phyloP scores from a whole-genome alignment of 1,140 invertebrate species.

The Brachionus manjavacas region DNA sequence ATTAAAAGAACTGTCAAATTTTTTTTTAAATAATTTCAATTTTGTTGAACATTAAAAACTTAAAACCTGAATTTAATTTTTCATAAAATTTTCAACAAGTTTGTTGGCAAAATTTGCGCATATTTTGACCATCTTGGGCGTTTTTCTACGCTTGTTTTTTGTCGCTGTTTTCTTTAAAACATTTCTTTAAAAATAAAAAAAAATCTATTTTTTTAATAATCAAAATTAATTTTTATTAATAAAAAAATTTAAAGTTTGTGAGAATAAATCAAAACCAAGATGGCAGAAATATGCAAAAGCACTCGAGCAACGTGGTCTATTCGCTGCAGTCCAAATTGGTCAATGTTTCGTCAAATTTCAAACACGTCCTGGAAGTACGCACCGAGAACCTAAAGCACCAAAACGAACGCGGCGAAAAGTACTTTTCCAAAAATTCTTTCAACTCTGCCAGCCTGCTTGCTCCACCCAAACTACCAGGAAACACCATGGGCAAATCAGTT shows the following conservation, averaged over 20 bases:
- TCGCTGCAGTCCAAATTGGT: slow-evolving; percentile 86
- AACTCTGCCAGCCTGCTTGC: not conserved
- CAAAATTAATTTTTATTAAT: no score
- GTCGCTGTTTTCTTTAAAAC: no score
- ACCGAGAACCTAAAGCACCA: slow-evolving; percentile 60
- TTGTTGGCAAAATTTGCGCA: no score
- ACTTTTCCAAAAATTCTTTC: slow-evolving; percentile 37
- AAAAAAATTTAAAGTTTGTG: slow-evolving; percentile 49
- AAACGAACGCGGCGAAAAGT: slow-evolving; percentile 26
- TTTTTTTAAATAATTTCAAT: no score
- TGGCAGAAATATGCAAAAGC: slow-evolving; percentile 78
- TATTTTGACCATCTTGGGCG: no score
- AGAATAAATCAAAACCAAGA: slow-evolving; percentile 57
- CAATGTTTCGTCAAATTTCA: slow-evolving; percentile 92
- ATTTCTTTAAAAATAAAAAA: no score
- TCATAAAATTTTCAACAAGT: no score
- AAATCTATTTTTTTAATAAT: no score
- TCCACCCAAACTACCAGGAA: slow-evolving; percentile 30
- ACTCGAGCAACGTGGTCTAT: slow-evolving; percentile 85
- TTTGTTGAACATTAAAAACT: no score
- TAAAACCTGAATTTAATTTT: no score
- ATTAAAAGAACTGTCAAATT: no score
- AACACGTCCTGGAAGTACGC: slow-evolving; percentile 81
- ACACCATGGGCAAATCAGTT: slow-evolving; percentile 37
- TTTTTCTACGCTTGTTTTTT: no score